Percentiles rank a stretch among this genome's conserved stretches.
These are phyloP conservation scores for Aspidapion aeneum DNA, from an alignment of 2,888 invertebrate genomes.

Conservation along the genomic window DNA sequence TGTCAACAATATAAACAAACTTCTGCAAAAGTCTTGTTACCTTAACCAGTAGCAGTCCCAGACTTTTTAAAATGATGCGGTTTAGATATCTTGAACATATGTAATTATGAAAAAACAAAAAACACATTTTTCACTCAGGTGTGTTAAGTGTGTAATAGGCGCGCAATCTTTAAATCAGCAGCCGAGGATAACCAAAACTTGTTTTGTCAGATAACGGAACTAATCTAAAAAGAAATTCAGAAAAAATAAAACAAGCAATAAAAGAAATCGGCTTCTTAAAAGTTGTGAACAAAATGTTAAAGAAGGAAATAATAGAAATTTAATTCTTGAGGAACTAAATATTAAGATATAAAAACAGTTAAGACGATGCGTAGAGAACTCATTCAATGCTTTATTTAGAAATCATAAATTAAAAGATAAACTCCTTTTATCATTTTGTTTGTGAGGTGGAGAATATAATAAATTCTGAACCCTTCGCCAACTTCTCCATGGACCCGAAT, in stretches of 20 bases:
- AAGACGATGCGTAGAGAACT: conserved; percentile 10
- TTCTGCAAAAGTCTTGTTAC: no score
- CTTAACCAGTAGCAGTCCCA: no score
- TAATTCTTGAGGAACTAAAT: neutral
- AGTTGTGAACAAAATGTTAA: neutral
- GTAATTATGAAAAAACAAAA: no score
- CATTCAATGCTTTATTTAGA: neutral
- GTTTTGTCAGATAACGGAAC: conserved; percentile 13
- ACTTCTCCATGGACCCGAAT: neutral
- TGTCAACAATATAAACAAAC: no score
- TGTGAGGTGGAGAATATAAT: neutral
- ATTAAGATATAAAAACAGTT: conserved; percentile 6
- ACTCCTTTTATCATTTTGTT: neutral
- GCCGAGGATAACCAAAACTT: conserved; percentile 1
- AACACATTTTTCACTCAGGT: no score
- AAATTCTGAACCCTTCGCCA: neutral
- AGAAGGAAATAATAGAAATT: conserved; percentile 9
- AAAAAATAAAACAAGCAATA: neutral
- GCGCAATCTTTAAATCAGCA: no score
- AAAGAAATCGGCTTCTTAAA: neutral
- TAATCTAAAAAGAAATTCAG: conserved; percentile 2
- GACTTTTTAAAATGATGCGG: no score
- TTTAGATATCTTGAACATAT: no score
- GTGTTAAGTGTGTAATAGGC: no score
- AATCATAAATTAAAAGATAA: neutral